phyloP scores from a whole-genome alignment of 1,140 invertebrate species.

The Rhyacophila brunnea region DNA sequence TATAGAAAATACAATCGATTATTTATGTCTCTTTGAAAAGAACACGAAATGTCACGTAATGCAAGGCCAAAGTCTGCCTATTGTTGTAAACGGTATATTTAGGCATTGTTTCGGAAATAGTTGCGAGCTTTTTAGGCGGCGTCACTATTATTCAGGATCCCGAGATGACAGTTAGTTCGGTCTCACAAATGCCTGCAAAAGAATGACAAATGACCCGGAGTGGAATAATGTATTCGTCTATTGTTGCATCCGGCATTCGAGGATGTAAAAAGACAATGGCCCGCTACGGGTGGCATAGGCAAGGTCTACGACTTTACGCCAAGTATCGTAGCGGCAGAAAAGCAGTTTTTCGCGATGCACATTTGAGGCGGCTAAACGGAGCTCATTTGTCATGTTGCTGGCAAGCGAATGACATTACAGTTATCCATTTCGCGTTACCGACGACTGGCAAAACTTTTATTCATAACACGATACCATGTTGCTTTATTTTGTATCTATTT shows the following conservation, averaged over 20 bases:
- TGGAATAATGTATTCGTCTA: slow-evolving; percentile 30
- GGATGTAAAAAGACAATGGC: slow-evolving; percentile 31
- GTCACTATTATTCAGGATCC: slow-evolving; percentile 34
- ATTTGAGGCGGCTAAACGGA: slow-evolving; percentile 27
- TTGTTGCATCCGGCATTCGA: slow-evolving; percentile 30
- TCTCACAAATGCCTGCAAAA: slow-evolving; percentile 23
- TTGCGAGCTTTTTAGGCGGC: slow-evolving; percentile 6
- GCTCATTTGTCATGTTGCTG: slow-evolving; percentile 34
- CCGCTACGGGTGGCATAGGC: neutral
- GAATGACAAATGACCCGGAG: slow-evolving; percentile 33
- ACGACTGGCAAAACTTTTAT: slow-evolving; percentile 22
- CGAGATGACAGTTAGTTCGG: slow-evolving; percentile 24
- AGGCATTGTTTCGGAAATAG: slow-evolving; percentile 22
- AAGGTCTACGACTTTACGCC: neutral
- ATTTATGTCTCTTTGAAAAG: no score
- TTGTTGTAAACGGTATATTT: no score
- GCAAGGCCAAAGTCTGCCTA: no score
- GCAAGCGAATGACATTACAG: slow-evolving; percentile 31
- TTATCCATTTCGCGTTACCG: slow-evolving; percentile 26
- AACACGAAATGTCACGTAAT: no score
- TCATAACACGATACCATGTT: slow-evolving; percentile 18
- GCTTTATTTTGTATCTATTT: slow-evolving; percentile 14
- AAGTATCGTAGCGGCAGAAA: slow-evolving; percentile 2
- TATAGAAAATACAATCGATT: no score
- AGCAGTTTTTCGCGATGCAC: slow-evolving; percentile 22